Evolutionary conservation across 2,797 vertebrate species (phyloP).

Genomic region (Sarcoramphus papa): DNA sequence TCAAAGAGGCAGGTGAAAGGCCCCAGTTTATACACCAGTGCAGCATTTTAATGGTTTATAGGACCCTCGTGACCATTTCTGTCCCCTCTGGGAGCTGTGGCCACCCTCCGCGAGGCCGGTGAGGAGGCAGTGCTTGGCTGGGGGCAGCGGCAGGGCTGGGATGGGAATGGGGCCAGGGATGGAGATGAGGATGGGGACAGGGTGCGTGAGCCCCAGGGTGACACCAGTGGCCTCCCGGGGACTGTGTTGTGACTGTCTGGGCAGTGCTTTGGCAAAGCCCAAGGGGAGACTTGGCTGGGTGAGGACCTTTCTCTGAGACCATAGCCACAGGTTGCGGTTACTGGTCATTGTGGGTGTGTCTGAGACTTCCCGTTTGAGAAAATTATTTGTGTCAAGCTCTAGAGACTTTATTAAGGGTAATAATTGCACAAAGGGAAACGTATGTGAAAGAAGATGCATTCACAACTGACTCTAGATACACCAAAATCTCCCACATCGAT

Average conservation of each 20-base stretch:
- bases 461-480: not conserved
- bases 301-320: not conserved
- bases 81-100: not conserved
- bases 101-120: accelerated
- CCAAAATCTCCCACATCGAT: not conserved
- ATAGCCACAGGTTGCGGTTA: not conserved
- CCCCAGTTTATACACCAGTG: not conserved
- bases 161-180: no score
- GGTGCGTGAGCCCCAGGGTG: not conserved
- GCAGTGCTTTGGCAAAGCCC: not conserved
- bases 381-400: not conserved
- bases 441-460: not conserved
- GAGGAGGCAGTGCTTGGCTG: not conserved
- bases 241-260: not conserved
- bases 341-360: not conserved
- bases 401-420: not conserved
- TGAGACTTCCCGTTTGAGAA: not conserved
- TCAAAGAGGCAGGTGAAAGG: not conserved
- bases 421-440: not conserved
- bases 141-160: not conserved
- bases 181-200: not conserved
- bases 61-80: not conserved
- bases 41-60: not conserved
- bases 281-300: not conserved
- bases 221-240: not conserved